phyloP scores from a whole-genome alignment of 1,140 invertebrate genomes.

The Limonius californicus region DNA sequence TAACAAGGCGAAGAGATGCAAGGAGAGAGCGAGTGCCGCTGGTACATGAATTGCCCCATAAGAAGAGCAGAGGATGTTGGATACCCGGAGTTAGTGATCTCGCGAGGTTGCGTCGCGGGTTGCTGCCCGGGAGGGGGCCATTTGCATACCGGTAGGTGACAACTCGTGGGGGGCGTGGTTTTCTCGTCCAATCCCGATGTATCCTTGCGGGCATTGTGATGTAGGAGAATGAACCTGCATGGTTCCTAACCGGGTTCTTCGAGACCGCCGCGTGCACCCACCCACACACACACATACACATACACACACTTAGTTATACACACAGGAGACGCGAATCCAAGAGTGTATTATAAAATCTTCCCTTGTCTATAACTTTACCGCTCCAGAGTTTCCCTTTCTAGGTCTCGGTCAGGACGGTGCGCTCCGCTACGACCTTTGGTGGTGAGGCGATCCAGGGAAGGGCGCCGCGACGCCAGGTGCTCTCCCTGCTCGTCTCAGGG shows the following conservation, averaged over 20 bases:
- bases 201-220: constrained; percentile 36
- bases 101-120: constrained; percentile 30
- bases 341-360: constrained; percentile 7
- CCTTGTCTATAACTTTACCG: not conserved
- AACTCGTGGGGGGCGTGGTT: constrained; percentile 44
- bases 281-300: constrained; percentile 25
- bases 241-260: constrained; percentile 40
- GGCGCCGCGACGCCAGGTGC: no score
- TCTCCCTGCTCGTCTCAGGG: no score
- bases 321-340: not conserved
- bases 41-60: not conserved
- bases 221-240: constrained; percentile 41
- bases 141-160: constrained; percentile 49
- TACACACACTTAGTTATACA: constrained; percentile 2
- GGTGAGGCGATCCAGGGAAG: not conserved
- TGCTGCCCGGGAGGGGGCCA: constrained; percentile 35
- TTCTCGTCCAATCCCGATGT: constrained; percentile 38
- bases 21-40: no score
- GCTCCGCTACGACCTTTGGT: not conserved
- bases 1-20: no score
- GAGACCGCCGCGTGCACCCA: constrained; percentile 25
- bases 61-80: not conserved
- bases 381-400: not conserved
- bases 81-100: constrained; percentile 8
- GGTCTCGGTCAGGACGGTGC: constrained; percentile 1